phyloP scores from a whole-genome alignment of 2,888 invertebrate genomes.

The Auanema freiburgensis region DNA sequence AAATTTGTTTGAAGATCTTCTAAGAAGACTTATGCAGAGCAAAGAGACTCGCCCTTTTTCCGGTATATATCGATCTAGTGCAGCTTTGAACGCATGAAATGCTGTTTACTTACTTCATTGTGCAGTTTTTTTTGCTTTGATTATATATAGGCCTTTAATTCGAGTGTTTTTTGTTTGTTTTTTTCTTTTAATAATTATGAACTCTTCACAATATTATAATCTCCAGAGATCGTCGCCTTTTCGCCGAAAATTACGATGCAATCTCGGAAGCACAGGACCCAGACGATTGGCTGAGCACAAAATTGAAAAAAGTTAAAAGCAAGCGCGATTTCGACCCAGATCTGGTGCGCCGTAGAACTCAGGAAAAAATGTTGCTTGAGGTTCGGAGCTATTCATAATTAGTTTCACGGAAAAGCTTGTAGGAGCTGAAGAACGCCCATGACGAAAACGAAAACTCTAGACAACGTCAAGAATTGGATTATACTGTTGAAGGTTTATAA shows the following conservation, averaged over 20 bases:
- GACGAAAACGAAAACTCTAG: constrained; percentile 5
- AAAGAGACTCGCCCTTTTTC: constrained; percentile 28
- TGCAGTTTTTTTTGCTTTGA: background rate
- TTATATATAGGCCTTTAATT: background rate
- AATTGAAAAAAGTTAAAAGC: constrained; percentile 50
- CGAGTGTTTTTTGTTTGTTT: background rate
- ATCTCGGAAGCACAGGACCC: constrained; percentile 32
- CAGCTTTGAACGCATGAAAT: background rate
- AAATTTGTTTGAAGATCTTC: background rate
- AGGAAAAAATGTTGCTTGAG: constrained; percentile 65
- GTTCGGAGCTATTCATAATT: constrained; percentile 18
- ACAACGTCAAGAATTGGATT: too few species aligned
- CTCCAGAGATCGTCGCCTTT: constrained; percentile 26
- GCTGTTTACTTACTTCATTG: background rate
- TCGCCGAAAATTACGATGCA: constrained; percentile 29
- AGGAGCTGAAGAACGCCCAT: constrained; percentile 51
- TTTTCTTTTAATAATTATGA: too few species aligned
- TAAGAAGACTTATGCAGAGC: constrained; percentile 18
- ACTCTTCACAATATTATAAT: background rate
- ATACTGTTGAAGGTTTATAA: too few species aligned
- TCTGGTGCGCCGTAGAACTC: constrained; percentile 56
- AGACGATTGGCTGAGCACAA: constrained; percentile 61
- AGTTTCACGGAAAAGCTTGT: background rate
- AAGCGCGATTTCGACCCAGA: constrained; percentile 53
- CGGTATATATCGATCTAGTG: constrained; percentile 18